Base-by-base conservation (phyloP, 2,888 invertebrate species). In the Spicauda simplicius region DNA sequence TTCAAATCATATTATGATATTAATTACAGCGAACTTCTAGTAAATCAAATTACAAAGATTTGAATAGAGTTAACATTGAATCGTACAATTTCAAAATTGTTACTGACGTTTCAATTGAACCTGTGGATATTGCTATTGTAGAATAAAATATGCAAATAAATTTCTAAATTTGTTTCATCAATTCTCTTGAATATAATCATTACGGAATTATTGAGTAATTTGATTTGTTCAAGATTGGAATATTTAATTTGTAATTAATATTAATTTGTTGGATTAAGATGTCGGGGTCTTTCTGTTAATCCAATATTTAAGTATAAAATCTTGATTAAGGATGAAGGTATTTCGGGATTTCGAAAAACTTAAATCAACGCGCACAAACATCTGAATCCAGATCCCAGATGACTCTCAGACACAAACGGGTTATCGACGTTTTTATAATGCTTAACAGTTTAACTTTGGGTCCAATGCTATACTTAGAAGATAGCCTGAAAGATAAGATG, bases 121-220 rank as follows among this genome's bases (percentile, higher is more conserved):
- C 33, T 33, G 33, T 33, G 8, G 33, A 69, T 69, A 67, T 70
- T 65, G 66, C 73, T 63, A 68, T 69, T 61, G 30, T 14, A 65
- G 65, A 71, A 70, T 73, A 60, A 69, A 72, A 66, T 74, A 72
- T 73, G 73, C 70, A 73, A 73, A 67, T 68, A 69, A 72, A 70
- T 56, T 68, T 70, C 69, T 68, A 69, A 72, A 70, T 56, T 68
- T 70, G 59, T 57, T 18, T 20, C 54, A 25, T 45, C 25, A 55
- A 55, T 14, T 20, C 30, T 14, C 55, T 25, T 25, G 25, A 41
- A 33, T 54, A 54, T 16, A 62, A 18, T 61, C 52, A 61, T 18
- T 20, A 41, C n/a, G 41, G 41, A 41, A 41, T 41, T 25, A 54
- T 41, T 62, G 37, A 52, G 37, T 54, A 54, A 20, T 54, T 60